A percentile compares a stretch with the other conserved stretches of the same genome.
These are phyloP conservation scores for Leptinotarsa undecemlineata DNA, from an alignment of 1,140 invertebrate species.

Conservation along the genomic window DNA sequence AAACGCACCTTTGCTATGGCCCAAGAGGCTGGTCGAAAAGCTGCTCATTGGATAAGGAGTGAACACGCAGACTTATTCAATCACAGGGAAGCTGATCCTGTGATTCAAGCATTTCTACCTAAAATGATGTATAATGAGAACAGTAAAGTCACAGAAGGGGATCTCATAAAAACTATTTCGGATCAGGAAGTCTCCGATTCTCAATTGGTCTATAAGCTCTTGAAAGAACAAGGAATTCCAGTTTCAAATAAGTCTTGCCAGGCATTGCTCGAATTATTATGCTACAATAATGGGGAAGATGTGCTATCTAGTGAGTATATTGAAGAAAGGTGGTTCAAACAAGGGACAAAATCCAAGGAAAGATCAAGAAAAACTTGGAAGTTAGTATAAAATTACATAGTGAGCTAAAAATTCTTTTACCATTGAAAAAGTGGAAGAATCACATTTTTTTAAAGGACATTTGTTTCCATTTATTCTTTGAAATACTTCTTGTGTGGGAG, in stretches of 20 bases:
- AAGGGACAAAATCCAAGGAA: slow-evolving; percentile 58
- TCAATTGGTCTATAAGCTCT: slow-evolving; percentile 71
- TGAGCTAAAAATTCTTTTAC: no score
- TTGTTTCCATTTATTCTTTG: no score
- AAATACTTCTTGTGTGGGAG: no score
- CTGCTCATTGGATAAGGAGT: slow-evolving; percentile 81
- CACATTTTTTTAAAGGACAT: no score
- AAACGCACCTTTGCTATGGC: slow-evolving; percentile 79
- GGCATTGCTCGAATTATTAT: slow-evolving; percentile 78
- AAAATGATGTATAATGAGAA: slow-evolving; percentile 70
- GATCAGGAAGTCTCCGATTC: slow-evolving; percentile 70
- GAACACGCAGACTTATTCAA: slow-evolving; percentile 78
- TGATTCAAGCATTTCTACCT: slow-evolving; percentile 72
- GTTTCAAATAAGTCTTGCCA: slow-evolving; percentile 68
- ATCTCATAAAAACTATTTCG: slow-evolving; percentile 67
- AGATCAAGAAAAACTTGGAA: slow-evolving; percentile 71
- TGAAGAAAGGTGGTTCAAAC: slow-evolving; percentile 78
- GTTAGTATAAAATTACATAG: slow-evolving; percentile 56
- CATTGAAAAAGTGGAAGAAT: no score
- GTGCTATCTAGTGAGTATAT: slow-evolving; percentile 67
- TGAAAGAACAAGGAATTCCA: slow-evolving; percentile 65
- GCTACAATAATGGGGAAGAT: slow-evolving; percentile 78
- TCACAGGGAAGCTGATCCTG: slow-evolving; percentile 71
- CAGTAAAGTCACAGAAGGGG: slow-evolving; percentile 68
- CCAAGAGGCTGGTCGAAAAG: slow-evolving; percentile 83